phyloP scores from a whole-genome alignment of 2,797 vertebrate genomes.

The Chelon auratus region DNA sequence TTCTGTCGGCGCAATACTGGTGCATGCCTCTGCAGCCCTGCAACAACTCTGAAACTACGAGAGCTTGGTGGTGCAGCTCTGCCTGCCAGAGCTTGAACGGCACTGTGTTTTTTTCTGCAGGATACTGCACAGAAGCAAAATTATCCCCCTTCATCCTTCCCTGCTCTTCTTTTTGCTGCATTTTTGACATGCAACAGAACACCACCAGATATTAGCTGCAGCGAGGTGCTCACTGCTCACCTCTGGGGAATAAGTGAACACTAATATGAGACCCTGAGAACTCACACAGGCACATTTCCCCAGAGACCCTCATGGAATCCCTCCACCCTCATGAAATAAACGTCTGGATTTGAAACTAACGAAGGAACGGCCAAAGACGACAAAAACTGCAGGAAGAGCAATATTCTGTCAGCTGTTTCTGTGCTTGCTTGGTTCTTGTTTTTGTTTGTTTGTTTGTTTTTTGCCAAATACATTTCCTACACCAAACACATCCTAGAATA shows the following conservation, averaged over 20 bases:
- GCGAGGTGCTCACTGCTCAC: conserved; percentile 6
- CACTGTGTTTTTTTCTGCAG: conserved; percentile 31
- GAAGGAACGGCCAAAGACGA: neutral
- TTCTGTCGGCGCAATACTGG: neutral
- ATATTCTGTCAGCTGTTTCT: conserved; percentile 4
- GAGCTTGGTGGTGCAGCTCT: conserved; percentile 29
- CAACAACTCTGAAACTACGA: conserved; percentile 31
- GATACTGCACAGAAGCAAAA: conserved; percentile 20
- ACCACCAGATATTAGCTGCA: conserved; percentile 30
- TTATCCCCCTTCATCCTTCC: neutral
- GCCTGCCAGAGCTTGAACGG: conserved; percentile 63
- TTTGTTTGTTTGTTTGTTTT: conserved; percentile 12
- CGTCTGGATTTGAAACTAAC: conserved; percentile 9
- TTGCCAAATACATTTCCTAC: conserved; percentile 13
- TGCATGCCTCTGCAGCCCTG: conserved; percentile 63
- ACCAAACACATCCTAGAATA: neutral
- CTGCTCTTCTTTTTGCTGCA: conserved; percentile 11
- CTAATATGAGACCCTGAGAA: conserved; percentile 3
- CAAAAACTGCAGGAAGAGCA: conserved; percentile 5
- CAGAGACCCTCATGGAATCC: neutral
- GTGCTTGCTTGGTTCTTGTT: neutral
- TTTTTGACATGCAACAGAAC: conserved; percentile 24
- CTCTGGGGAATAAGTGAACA: conserved; percentile 14
- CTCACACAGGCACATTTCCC: conserved; percentile 7
- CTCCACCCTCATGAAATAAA: neutral